Conservation (phyloP, 1,140 invertebrate species). For the Lepidotrigona ventralis region DNA sequence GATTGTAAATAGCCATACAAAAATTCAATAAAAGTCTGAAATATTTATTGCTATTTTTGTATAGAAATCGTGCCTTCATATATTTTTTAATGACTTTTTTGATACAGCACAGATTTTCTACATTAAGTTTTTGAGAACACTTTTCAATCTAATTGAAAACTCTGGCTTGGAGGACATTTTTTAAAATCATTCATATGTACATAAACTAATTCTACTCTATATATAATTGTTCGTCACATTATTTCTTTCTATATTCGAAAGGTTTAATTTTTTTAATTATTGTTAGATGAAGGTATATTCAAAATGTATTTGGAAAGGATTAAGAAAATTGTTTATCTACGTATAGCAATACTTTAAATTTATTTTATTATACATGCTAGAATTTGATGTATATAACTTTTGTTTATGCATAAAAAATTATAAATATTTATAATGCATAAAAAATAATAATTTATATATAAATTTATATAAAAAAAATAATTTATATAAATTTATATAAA, state of each 20-base stretch:
- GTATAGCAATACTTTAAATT: not conserved
- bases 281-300: not conserved
- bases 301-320: not conserved
- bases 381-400: not conserved
- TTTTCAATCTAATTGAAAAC: not conserved
- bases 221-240: not conserved
- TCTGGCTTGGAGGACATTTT: not conserved
- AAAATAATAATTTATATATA: too few species aligned
- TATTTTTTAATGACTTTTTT: constrained; percentile 17
- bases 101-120: not conserved
- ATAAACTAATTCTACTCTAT: not conserved
- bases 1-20: constrained; percentile 60
- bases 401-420: not conserved
- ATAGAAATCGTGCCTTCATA: constrained; percentile 34
- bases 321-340: not conserved
- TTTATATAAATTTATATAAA: too few species aligned
- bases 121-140: not conserved
- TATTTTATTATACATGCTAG: not conserved
- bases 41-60: constrained; percentile 49
- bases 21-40: constrained; percentile 60
- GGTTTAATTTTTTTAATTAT: not conserved
- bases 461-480: too few species aligned
- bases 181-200: not conserved
- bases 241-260: not conserved
- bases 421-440: too few species aligned